A percentile compares a stretch with the other conserved stretches of the same genome.
Conservation (phyloP, 2,888 invertebrate species). For the Carabus problematicus region DNA sequence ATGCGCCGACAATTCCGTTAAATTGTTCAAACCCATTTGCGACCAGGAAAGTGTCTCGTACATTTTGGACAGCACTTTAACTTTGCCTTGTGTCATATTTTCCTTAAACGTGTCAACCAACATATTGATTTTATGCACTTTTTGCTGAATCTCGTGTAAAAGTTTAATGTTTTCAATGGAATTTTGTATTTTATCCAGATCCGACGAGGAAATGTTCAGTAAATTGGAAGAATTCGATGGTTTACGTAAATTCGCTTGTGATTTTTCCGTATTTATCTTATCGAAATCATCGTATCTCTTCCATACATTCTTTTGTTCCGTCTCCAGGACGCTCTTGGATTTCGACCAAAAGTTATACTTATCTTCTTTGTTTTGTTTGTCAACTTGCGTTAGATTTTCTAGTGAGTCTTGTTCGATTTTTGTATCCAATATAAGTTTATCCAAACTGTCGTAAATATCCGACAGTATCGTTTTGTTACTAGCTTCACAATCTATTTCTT, state of each 20-base stretch:
- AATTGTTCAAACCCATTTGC: conserved; percentile 63
- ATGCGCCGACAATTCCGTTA: conserved; percentile 59
- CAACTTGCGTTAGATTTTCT: conserved; percentile 52
- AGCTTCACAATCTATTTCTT: conserved; percentile 56
- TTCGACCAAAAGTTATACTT: conserved; percentile 21
- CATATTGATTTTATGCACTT: conserved; percentile 74
- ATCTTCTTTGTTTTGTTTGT: conserved; percentile 47
- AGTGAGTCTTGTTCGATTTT: conserved; percentile 55
- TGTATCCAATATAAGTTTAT: conserved; percentile 52
- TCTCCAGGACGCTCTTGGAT: conserved; percentile 51
- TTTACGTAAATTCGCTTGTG: conserved; percentile 24
- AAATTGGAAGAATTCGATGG: conserved; percentile 25
- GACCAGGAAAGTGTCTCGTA: conserved; percentile 70
- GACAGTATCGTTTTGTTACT: conserved; percentile 50
- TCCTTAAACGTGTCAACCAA: conserved; percentile 64
- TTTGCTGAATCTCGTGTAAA: conserved; percentile 71
- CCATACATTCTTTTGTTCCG: conserved; percentile 50
- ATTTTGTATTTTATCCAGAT: conserved; percentile 53
- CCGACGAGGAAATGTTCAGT: conserved; percentile 40
- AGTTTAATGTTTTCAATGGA: conserved; percentile 67
- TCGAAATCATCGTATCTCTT: conserved; percentile 37
- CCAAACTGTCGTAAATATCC: conserved; percentile 56
- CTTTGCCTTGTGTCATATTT: conserved; percentile 72
- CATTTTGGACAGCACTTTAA: conserved; percentile 73
- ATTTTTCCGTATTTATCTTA: conserved; percentile 35